Base-by-base conservation (phyloP, 2,113 vertebrate genomes). In the Eubucco bourcierii region DNA sequence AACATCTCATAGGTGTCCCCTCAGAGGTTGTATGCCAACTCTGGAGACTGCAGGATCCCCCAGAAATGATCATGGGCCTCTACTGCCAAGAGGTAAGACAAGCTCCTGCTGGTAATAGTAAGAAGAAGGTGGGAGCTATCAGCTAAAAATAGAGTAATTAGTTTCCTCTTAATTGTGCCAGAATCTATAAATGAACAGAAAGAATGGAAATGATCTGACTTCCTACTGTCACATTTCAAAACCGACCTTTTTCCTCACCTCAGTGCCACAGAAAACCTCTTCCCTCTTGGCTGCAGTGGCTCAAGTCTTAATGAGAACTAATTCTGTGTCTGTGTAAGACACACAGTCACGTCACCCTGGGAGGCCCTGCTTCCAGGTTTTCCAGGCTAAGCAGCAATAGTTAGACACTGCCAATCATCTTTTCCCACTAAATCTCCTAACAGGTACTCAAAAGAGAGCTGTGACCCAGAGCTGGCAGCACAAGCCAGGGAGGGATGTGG, bases 91-190 rank as follows among this genome's bases (percentile, higher is more conserved):
- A 76, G 20, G 46, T 47, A 79, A 79, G 67, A 82, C 66, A 82
- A 90, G 65, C 27, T 80, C 47, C 50, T 65, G 37, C 29, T 53
- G 18, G 53, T 60, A 72, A 41, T 4, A 71, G 56, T 5, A 56
- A 78, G 11, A 68, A 72, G 17, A 63, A 88, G 12, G 59, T 55
- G 5, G 37, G 47, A 91, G 23, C 41, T 80, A 63, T 39, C 52
- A 66, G 33, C 71, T 95, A 94, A 90, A 93, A 60, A 74, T 1
- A 75, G 37, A 83, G 37, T 10, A 65, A 84, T 73, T 82, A 19
- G 9, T 82, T 92, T 71, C 75, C 61, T 46, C 13, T 53, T 67
- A 29, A 44, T 55, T 60, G 74, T 77, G 67, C 33, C 67, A 95
- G 78, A 79, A 87, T 44, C 52, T 79, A 76, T 29, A 84, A 52